Base-by-base conservation (phyloP, 2,113 vertebrate species). In the Gasterosteus aculeatus region DNA sequence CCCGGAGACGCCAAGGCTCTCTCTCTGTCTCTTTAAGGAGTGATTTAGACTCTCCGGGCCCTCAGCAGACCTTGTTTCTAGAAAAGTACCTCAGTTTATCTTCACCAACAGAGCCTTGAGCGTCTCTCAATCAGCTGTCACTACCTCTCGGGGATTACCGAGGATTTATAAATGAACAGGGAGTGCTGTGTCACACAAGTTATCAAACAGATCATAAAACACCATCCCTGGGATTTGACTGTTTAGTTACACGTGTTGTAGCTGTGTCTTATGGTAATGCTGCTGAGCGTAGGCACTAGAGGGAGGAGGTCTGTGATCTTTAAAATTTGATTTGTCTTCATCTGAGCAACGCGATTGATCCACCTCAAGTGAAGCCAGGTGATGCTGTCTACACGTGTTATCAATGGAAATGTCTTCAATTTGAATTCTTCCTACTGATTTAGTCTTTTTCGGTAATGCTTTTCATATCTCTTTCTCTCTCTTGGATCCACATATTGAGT, bases 21-120 rank as follows among this genome's bases (percentile, higher is more conserved):
- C 91, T 92, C 91, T 59, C 87, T 94, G 91, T 95, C 94, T 95
- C 89, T 94, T 94, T 94, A 93, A 90, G 93, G 93, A 87, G 88
- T 95, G 93, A 94, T 97, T 96, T 95, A 95, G 94, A 92, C 86
- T 80, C 88, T 88, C 82, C 66, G 75, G 94, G 91, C 92, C 75
- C 92, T 93, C 87, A 70, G 90, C 89, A 94, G 90, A 91, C 73
- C 81, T 84, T 53, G 29, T 72, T 19, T 77, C 78, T 35, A 81
- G 81, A 90, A 88, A 26, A 81, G 75, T 63, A 84, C 47, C 81
- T 81, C 77, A 71, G 85, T 90, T 88, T 85, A 84, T 86, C 78
- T 87, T 75, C 83, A 74, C 80, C 87, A 77, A 39, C 78, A 54
- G 75, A 82, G 84, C 88, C 89, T 78, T 38, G 18, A 69, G 84